These are phyloP conservation scores for Neolamprologus brichardi DNA, from an alignment of 2,113 vertebrate species.

Conservation along the genomic window DNA sequence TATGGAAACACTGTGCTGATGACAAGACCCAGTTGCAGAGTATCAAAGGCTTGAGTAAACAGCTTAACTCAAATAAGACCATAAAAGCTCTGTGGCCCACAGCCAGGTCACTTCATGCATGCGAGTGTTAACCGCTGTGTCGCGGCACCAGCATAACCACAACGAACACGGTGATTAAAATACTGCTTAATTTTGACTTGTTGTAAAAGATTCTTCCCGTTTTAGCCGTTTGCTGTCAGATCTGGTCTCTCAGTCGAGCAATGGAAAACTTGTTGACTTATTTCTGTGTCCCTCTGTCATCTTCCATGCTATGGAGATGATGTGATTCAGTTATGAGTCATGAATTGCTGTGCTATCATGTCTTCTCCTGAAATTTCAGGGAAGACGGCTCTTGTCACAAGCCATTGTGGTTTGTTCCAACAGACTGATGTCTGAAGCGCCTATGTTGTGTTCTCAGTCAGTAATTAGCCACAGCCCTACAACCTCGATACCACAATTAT, in stretches of 20 bases:
- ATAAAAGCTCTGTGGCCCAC: neutral
- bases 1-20: neutral
- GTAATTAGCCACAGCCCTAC: constrained; percentile 64
- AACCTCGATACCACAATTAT: constrained; percentile 60
- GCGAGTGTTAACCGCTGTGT: neutral
- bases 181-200: neutral
- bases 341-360: constrained; percentile 41
- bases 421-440: constrained; percentile 58
- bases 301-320: constrained; percentile 29
- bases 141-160: neutral
- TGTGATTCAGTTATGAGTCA: constrained; percentile 41
- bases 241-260: neutral
- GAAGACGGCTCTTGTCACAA: constrained; percentile 49
- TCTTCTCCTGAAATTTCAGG: constrained; percentile 33
- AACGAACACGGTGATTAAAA: neutral
- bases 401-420: constrained; percentile 54
- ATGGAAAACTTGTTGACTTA: constrained; percentile 40
- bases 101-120: neutral
- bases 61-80: constrained; percentile 22
- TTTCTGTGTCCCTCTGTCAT: constrained; percentile 22
- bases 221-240: constrained; percentile 16
- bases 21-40: neutral
- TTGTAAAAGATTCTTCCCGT: neutral
- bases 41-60: constrained; percentile 8
- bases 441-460: constrained; percentile 46